A percentile compares a stretch with the other conserved stretches of the same genome.
Evolutionary conservation across 2,797 vertebrate species (phyloP).

Genomic region (Coccyzus lansbergi): DNA sequence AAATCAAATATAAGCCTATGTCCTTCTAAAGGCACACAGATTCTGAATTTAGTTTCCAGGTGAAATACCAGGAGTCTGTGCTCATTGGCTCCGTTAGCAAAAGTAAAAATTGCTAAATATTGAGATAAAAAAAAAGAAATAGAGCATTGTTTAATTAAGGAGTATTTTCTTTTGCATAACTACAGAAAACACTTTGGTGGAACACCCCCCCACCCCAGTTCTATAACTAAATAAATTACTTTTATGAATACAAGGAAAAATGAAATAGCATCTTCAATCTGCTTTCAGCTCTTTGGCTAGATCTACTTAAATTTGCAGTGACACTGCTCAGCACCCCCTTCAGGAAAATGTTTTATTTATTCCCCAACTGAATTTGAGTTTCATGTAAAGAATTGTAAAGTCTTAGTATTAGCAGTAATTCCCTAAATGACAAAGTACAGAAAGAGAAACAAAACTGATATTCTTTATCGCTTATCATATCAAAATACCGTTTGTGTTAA

Average conservation of each 20-base stretch:
- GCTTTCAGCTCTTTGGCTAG: background rate
- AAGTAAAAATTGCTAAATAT: background rate
- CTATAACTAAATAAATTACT: background rate
- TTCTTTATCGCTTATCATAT: background rate
- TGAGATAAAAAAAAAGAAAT: background rate
- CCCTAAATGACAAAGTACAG: background rate
- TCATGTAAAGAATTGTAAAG: background rate
- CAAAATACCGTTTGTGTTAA: background rate
- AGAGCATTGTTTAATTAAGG: background rate
- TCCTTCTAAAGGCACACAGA: background rate
- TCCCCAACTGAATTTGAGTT: background rate
- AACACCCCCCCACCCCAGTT: too few relatives aligned
- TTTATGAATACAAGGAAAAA: background rate
- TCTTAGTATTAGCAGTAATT: background rate
- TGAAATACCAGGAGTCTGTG: background rate
- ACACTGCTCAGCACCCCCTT: background rate
- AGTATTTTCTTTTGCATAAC: background rate
- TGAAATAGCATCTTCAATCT: background rate
- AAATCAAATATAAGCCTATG: background rate
- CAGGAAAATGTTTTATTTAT: background rate
- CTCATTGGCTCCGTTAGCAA: background rate
- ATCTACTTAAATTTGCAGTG: background rate
- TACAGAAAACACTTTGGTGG: background rate
- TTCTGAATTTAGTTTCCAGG: background rate
- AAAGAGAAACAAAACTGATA: background rate